Evolutionary conservation across 92 coral and sea anemone genomes (phyloP), one percentile per base, ranked within the genome.

Genomic region (Porites rus): DNA sequence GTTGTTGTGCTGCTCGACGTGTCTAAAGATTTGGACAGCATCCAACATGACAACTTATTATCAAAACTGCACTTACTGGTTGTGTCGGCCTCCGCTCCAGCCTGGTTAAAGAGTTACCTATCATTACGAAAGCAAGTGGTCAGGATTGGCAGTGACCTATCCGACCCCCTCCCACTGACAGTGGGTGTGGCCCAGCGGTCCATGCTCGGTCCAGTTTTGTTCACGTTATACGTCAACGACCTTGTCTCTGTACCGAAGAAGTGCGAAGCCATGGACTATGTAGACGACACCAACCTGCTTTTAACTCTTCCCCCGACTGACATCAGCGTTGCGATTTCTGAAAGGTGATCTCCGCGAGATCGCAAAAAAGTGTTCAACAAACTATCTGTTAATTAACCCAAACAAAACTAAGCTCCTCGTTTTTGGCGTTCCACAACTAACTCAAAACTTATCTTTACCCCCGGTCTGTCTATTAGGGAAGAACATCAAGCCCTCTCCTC

Each of bases 11-110:
- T 78, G 69, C 70, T 78, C 10, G 78, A 78, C 24, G n/a, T 78
- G 66, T 53, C 70, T n/a, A 78, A 86, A 21, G 85, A 77, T 43
- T 86, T 86, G 20, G 80, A 86, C 69, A 78, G 90, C 51, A 54
- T 86, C 6, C 50, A 62, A 12, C 85, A 86, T 72, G 0, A 43
- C 31, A 28, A 28, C 31, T 28, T 28, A 28, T 28, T 28, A 28
- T 28, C 0, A 28, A 28, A 28, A 28, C 31, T 28, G 31, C 31
- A 28, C 31, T 28, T 28, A 28, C 31, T 28, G 31, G 31, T 28
- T 28, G 31, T 76, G 18, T 76, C 89, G 52, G 75, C 18, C 14
- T 19, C 54, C 38, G 43, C 78, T 16, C 24, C 60, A n/a, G 69
- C 28, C 22, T 86, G 90, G 90, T 86, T 77, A 52, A 11, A 78